Percentiles rank a stretch among this genome's conserved stretches.
Evolutionary conservation across 2,888 invertebrate species (phyloP).

Genomic region (Euclidia mi): DNA sequence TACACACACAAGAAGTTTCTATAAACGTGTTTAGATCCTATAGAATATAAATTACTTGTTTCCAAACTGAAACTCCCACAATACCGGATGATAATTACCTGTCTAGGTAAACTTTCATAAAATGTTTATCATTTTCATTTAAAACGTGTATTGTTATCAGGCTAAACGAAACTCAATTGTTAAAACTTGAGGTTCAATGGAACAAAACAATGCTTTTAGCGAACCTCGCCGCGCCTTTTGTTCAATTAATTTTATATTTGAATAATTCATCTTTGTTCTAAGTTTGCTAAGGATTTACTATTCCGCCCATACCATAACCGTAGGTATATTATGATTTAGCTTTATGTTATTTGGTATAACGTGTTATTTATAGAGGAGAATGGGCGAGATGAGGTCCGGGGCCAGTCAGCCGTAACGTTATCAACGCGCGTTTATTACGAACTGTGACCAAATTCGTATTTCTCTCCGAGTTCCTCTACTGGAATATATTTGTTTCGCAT

Average conservation of each 20-base stretch:
- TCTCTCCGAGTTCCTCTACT: no score
- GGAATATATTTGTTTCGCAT: no score
- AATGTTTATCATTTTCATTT: conserved; percentile 23
- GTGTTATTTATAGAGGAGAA: no score
- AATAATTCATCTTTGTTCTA: conserved; percentile 20
- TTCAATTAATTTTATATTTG: conserved; percentile 30
- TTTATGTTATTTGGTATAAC: not conserved
- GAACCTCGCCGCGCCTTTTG: conserved; percentile 11
- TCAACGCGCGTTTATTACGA: no score
- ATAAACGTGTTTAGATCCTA: no score
- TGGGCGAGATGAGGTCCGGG: no score
- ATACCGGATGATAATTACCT: not conserved
- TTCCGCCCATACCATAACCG: conserved; percentile 1
- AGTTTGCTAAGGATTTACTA: conserved; percentile 15
- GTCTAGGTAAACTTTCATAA: conserved; percentile 16
- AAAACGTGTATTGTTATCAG: conserved; percentile 15
- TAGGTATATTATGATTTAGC: not conserved
- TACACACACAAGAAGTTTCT: no score
- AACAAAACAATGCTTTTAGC: conserved; percentile 26
- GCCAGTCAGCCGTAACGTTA: no score
- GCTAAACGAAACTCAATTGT: conserved; percentile 21
- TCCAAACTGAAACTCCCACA: no score
- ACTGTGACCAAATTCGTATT: no score
- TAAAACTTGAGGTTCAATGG: conserved; percentile 20
- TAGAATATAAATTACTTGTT: no score